Conservation (phyloP, 2,113 vertebrate species). For the Ictalurus furcatus region DNA sequence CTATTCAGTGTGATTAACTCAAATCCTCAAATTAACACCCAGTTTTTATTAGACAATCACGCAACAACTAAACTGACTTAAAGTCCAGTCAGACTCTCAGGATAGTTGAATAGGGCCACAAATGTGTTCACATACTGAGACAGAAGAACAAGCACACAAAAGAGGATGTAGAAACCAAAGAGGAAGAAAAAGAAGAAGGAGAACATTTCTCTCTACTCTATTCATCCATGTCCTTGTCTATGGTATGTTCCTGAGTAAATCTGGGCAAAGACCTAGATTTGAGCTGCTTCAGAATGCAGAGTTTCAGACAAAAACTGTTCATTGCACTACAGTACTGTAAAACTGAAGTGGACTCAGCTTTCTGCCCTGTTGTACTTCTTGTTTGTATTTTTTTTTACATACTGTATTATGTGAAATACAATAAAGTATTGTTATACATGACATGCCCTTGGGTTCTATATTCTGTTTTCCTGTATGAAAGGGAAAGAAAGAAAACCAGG, state of each 20-base stretch:
- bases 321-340: not conserved
- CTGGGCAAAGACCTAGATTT: not conserved
- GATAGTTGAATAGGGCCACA: not conserved
- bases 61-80: not conserved
- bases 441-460: constrained; percentile 6
- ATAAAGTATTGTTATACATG: not conserved
- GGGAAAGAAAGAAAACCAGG: not conserved
- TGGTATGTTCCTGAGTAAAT: not conserved
- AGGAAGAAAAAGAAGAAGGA: not conserved
- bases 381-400: not conserved
- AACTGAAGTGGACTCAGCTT: not conserved
- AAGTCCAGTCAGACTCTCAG: not conserved
- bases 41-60: not conserved
- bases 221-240: not conserved
- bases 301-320: not conserved
- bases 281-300: not conserved
- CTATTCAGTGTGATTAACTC: not conserved
- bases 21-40: not conserved
- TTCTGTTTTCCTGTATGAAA: not conserved
- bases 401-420: not conserved
- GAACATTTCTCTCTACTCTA: not conserved
- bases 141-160: not conserved
- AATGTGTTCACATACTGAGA: not conserved
- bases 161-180: not conserved
- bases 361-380: not conserved